Percentiles rank a stretch among this genome's conserved stretches.
Evolutionary conservation across 2,888 invertebrate species (phyloP).

Genomic region (Troilus luridus): DNA sequence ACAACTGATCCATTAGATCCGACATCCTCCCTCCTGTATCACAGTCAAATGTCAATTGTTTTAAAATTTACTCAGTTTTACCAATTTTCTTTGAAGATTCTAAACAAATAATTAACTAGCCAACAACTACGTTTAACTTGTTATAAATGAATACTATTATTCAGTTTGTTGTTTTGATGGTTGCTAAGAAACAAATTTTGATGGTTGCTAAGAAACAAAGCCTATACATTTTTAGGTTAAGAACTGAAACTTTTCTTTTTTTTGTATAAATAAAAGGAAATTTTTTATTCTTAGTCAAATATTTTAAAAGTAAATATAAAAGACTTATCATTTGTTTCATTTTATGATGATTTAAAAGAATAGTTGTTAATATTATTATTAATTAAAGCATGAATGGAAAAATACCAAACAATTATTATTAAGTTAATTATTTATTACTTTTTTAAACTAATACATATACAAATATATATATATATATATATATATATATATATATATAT

Average conservation of each 20-base stretch:
- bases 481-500: too few species aligned
- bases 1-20: slow-evolving; percentile 79
- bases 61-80: neutral
- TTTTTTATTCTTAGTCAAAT: neutral
- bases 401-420: too few species aligned
- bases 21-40: slow-evolving; percentile 71
- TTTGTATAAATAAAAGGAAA: neutral
- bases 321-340: too few species aligned
- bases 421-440: too few species aligned
- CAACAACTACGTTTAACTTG: neutral
- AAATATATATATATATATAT: too few species aligned
- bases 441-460: too few species aligned
- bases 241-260: neutral
- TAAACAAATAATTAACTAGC: neutral
- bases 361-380: too few species aligned
- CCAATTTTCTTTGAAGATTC: neutral
- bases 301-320: neutral
- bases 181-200: neutral
- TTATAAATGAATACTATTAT: neutral
- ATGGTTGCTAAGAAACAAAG: slow-evolving; percentile 2
- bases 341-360: too few species aligned
- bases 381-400: too few species aligned
- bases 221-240: neutral
- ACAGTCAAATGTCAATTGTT: neutral
- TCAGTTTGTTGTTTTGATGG: neutral